These are phyloP conservation scores for Upupa epops DNA, from an alignment of 2,113 vertebrate genomes.

Conservation along the genomic window DNA sequence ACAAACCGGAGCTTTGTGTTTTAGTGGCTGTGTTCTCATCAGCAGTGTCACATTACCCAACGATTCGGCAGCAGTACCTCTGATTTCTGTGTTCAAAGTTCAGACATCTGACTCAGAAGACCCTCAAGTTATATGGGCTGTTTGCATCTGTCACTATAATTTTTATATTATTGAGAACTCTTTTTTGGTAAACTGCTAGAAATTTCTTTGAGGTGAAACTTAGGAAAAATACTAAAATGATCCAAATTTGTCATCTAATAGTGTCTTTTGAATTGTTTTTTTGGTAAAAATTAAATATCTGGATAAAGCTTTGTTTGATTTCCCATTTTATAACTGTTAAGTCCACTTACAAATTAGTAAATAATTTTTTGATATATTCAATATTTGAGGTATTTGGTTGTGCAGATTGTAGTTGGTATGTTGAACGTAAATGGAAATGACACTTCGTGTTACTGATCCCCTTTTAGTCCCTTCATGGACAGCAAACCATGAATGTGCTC, in stretches of 20 bases:
- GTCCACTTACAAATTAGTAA: background rate
- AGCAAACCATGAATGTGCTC: background rate
- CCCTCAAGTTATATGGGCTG: background rate
- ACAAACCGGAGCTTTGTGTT: background rate
- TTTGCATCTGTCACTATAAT: background rate
- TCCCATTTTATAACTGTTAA: background rate
- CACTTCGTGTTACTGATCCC: background rate
- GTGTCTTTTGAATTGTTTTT: too few species aligned
- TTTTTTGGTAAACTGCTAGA: background rate
- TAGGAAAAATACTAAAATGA: too few species aligned
- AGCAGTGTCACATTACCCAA: background rate
- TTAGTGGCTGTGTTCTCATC: accelerated
- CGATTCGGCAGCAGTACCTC: background rate
- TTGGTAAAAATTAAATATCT: too few species aligned
- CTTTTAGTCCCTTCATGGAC: background rate
- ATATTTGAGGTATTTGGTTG: background rate
- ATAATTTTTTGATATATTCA: background rate
- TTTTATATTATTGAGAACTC: background rate
- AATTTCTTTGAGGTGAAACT: background rate
- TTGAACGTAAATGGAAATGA: background rate
- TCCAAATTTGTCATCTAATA: too few species aligned
- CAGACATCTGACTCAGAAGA: accelerated
- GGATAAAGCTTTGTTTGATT: background rate
- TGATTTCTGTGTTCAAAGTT: background rate
- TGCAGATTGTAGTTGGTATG: background rate